Percentiles rank a stretch among this genome's conserved stretches.
Conservation (phyloP, 2,113 vertebrate species). For the Periophthalmus modestus region DNA sequence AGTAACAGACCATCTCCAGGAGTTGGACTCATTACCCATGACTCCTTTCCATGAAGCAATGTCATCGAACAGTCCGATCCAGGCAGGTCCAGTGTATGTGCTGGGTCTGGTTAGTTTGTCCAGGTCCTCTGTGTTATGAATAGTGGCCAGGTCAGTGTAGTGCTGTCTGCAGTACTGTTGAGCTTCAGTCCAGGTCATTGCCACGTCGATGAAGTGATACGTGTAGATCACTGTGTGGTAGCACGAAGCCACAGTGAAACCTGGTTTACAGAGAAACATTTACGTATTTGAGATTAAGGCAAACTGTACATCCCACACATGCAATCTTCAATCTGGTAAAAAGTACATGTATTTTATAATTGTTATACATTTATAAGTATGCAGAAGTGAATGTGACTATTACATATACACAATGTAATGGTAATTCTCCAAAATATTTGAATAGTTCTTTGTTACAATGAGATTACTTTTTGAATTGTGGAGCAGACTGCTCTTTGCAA, state of each 20-base stretch:
- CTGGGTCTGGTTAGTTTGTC: neutral
- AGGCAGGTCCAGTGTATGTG: neutral
- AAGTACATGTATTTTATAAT: too few relatives aligned
- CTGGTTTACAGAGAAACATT: neutral
- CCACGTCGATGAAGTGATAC: neutral
- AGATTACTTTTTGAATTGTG: too few relatives aligned
- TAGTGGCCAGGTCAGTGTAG: conserved; percentile 2
- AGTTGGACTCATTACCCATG: neutral
- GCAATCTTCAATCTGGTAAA: too few relatives aligned
- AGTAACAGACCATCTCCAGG: neutral
- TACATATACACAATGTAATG: too few relatives aligned
- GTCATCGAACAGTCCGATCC: conserved; percentile 1
- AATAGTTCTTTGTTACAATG: too few relatives aligned
- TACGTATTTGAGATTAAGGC: too few relatives aligned
- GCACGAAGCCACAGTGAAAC: neutral
- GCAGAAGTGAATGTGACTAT: too few relatives aligned
- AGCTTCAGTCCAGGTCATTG: neutral
- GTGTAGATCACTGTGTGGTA: neutral
- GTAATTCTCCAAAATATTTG: too few relatives aligned
- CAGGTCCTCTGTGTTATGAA: neutral
- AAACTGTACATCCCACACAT: too few relatives aligned
- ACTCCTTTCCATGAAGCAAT: neutral
- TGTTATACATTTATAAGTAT: too few relatives aligned
- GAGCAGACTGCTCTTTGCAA: too few relatives aligned
- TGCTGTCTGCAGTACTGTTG: neutral